A percentile compares a stretch with the other conserved stretches of the same genome.
These are phyloP conservation scores for Orthonyx spaldingii DNA, from an alignment of 2,113 vertebrate genomes.

Conservation along the genomic window DNA sequence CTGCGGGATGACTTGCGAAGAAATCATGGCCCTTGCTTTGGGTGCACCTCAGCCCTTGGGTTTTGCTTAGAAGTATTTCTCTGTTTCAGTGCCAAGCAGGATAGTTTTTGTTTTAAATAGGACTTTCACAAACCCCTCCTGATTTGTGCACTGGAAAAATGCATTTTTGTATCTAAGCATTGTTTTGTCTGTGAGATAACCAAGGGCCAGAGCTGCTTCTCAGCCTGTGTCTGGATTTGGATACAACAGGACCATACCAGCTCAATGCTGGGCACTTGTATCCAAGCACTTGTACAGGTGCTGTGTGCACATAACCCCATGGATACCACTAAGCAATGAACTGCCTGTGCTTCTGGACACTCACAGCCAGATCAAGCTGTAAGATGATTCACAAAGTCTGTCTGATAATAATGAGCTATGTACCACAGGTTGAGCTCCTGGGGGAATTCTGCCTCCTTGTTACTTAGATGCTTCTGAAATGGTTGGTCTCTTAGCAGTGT, in stretches of 20 bases:
- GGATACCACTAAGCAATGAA: neutral
- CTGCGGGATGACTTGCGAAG: neutral
- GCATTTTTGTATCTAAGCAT: neutral
- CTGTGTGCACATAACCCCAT: accelerated
- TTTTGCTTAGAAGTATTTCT: neutral
- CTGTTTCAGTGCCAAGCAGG: neutral
- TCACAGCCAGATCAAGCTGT: neutral
- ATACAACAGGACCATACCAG: neutral
- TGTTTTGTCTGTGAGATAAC: neutral
- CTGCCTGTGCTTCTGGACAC: neutral
- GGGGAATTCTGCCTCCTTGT: neutral
- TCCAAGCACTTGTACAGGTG: neutral
- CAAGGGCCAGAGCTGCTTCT: neutral
- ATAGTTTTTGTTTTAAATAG: neutral
- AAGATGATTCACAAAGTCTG: neutral
- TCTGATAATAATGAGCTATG: neutral
- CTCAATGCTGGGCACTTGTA: neutral
- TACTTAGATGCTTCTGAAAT: neutral
- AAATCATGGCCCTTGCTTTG: neutral
- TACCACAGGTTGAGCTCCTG: neutral
- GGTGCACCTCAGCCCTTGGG: neutral
- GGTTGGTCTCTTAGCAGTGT: neutral
- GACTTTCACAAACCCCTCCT: neutral
- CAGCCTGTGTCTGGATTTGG: neutral
- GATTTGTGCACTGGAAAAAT: neutral